A percentile compares a stretch with the other conserved stretches of the same genome.
Conservation (phyloP, 2,113 vertebrate genomes). For the Corvus moneduloides region DNA sequence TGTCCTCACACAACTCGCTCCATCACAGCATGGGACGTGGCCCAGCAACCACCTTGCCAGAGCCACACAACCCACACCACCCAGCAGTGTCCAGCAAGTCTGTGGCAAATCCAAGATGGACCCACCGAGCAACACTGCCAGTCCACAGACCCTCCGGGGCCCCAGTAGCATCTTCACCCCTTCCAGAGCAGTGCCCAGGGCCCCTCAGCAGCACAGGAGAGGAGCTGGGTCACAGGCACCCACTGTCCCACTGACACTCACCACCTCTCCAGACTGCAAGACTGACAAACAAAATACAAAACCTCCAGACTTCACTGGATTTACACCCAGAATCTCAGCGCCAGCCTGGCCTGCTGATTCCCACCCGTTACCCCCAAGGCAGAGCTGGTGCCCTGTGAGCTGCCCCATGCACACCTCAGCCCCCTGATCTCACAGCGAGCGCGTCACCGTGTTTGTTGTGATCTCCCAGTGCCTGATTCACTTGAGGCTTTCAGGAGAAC, state of each 20-base stretch:
- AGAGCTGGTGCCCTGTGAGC: not conserved
- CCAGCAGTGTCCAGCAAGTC: not conserved
- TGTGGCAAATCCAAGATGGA: not conserved
- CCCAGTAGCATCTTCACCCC: not conserved
- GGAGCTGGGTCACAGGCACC: not conserved
- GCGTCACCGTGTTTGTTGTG: accelerated
- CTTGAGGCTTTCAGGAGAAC: not conserved
- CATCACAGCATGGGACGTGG: not conserved
- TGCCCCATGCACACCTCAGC: not conserved
- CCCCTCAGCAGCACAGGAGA: not conserved
- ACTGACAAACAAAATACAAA: not conserved
- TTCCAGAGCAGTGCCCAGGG: not conserved
- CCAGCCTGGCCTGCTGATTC: accelerated
- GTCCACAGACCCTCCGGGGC: not conserved
- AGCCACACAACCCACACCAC: not conserved
- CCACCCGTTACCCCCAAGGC: not conserved
- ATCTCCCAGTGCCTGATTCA: not conserved
- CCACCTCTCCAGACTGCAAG: not conserved
- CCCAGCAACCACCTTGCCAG: accelerated
- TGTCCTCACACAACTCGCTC: accelerated
- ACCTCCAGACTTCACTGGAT: not conserved
- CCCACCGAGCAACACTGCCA: not conserved
- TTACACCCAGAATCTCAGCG: not conserved
- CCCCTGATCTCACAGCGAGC: accelerated
- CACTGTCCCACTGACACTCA: not conserved